Base-by-base conservation (phyloP, 2,888 invertebrate genomes). In the Nasonia oneida region DNA sequence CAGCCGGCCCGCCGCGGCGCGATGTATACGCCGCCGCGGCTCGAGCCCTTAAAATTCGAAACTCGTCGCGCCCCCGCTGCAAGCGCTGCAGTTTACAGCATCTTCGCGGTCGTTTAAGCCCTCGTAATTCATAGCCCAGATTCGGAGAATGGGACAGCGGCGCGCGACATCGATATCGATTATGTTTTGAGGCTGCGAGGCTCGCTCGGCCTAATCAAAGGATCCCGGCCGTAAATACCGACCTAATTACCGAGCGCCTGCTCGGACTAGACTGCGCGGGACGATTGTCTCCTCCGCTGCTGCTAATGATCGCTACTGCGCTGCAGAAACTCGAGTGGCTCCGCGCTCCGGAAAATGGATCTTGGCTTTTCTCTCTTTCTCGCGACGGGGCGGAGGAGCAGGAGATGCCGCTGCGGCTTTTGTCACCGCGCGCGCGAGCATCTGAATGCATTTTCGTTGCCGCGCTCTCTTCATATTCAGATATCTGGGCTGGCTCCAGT, bases 21-120 rank as follows among this genome's bases (percentile, higher is more conserved):
- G 23, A 23, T 23, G 23, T 23, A 23, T 23, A 23, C 23, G 23
- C 10, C 18, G 78, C n/a, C 37, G 8, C 10, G 3, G 39, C 76
- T 29, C 29, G 18, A 70, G 74, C 47, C 70, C 70, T 86, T 83
- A 86, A 86, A 86, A 86, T 86, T 79, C 83, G 67, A 79, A 76
- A 83, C 82, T 83, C 85, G 85, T 86, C 75, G 57, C 53, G 12
- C 12, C 61, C 29, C 71, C 8, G 75, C 47, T 57, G 70, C 73
- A 33, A 73, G 74, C 81, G 29, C 67, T 79, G 83, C 71, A 86
- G 80, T 80, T 83, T 77, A 80, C 75, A 80, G 61, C 83, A 71
- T 76, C 80, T 83, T 86, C 53, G 80, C 75, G 77, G 77, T 83
- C 82, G 79, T 67, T 86, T 86, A 86, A 86, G 75, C 79, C 50